These are phyloP conservation scores for Pagetopsis macropterus DNA, from an alignment of 2,797 vertebrate genomes.

Conservation along the genomic window DNA sequence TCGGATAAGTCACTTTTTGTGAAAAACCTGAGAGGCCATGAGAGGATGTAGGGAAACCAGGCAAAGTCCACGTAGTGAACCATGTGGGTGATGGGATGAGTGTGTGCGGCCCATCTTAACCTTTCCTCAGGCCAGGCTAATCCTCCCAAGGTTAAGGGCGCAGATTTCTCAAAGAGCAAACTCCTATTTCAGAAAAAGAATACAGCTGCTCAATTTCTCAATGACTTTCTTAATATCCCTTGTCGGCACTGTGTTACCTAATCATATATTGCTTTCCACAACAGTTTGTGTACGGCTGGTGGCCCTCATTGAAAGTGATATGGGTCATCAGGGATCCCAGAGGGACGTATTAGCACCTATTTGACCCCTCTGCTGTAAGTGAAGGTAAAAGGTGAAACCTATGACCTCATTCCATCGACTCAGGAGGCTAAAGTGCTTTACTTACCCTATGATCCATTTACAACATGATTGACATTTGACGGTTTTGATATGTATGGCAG, in stretches of 20 bases:
- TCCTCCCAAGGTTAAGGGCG: conserved; percentile 51
- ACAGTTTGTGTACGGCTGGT: neutral
- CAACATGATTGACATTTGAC: conserved; percentile 41
- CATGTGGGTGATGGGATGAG: conserved; percentile 52
- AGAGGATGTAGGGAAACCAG: conserved; percentile 57
- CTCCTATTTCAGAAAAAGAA: conserved; percentile 3
- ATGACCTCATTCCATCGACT: conserved; percentile 57
- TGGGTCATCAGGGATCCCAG: conserved; percentile 23
- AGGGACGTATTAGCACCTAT: conserved; percentile 33
- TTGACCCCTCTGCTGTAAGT: conserved; percentile 38
- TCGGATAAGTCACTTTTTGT: conserved; percentile 2
- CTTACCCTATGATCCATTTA: conserved; percentile 65
- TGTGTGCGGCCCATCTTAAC: conserved; percentile 54
- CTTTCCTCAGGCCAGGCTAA: conserved; percentile 55
- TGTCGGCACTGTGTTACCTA: neutral
- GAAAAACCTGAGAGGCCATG: conserved; percentile 40
- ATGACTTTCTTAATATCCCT: neutral
- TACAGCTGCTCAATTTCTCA: neutral
- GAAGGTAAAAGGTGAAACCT: conserved; percentile 56
- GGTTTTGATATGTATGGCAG: conserved; percentile 27
- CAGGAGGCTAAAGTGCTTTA: conserved; percentile 65
- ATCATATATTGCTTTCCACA: neutral
- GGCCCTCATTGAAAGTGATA: neutral
- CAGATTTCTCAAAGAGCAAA: conserved; percentile 32
- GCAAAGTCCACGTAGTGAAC: conserved; percentile 44